Conservation (phyloP, 2,797 vertebrate genomes). For the Chaetodon trifasciatus region DNA sequence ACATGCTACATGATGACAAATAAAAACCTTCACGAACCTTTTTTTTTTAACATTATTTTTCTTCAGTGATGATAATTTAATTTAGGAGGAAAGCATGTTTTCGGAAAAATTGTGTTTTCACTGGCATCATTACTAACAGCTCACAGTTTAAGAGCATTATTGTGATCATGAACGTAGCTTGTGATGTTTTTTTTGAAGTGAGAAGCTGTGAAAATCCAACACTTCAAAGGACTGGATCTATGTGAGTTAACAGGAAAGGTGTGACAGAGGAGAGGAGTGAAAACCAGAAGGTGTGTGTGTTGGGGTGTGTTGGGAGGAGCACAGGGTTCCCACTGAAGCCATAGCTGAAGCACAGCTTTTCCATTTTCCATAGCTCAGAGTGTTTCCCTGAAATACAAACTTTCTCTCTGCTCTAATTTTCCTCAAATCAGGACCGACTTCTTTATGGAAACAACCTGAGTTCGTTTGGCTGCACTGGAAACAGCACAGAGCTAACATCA, state of each 20-base stretch:
- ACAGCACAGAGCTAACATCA: background rate
- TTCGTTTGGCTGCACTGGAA: background rate
- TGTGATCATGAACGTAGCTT: background rate
- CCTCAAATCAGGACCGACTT: background rate
- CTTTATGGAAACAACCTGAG: too few relatives aligned
- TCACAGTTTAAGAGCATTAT: background rate
- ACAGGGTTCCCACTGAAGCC: slow-evolving; percentile 9
- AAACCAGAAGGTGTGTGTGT: background rate
- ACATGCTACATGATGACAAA: background rate
- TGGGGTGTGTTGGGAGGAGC: background rate
- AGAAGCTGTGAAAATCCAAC: background rate
- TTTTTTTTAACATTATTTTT: background rate
- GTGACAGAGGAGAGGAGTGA: background rate
- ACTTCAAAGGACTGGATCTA: background rate
- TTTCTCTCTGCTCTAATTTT: background rate
- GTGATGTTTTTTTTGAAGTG: background rate
- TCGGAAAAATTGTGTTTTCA: background rate
- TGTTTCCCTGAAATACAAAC: background rate
- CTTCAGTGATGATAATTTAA: background rate
- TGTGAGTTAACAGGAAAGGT: slow-evolving; percentile 6
- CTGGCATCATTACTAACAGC: background rate
- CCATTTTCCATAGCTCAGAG: background rate
- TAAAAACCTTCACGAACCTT: background rate
- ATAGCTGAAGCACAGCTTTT: background rate
- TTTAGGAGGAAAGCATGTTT: background rate